A percentile compares a stretch with the other conserved stretches of the same genome.
These are phyloP conservation scores for Epinephelus lanceolatus DNA, from an alignment of 2,113 vertebrate genomes.

Conservation along the genomic window DNA sequence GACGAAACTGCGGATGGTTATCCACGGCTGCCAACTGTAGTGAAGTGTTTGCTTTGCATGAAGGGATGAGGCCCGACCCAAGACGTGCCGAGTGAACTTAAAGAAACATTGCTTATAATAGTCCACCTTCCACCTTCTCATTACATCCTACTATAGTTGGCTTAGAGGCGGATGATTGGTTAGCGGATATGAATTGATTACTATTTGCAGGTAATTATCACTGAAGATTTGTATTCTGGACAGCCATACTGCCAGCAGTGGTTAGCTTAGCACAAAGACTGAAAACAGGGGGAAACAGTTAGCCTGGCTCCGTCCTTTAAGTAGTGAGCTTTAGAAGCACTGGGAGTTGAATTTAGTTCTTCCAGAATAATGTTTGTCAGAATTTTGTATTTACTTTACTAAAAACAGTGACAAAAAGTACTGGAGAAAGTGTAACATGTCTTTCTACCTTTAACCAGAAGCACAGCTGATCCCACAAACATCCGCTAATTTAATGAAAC, in stretches of 20 bases:
- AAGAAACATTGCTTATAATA: too few species aligned
- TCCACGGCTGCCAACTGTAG: too few species aligned
- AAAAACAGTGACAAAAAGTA: neutral
- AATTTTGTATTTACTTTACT: neutral
- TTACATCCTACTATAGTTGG: too few species aligned
- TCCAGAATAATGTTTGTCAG: neutral
- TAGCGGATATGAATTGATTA: too few species aligned
- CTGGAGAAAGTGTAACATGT: neutral
- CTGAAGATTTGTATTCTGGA: too few species aligned
- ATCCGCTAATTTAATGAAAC: neutral
- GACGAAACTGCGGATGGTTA: too few species aligned
- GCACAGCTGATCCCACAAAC: neutral
- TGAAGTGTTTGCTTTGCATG: too few species aligned
- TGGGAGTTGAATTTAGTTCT: neutral
- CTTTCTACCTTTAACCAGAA: neutral
- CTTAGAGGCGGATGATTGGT: too few species aligned
- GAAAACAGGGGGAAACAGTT: neutral
- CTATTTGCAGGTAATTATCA: too few species aligned
- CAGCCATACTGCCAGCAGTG: neutral
- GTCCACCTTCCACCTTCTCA: too few species aligned
- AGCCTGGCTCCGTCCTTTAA: neutral
- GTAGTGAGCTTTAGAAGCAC: neutral
- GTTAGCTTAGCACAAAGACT: conserved; percentile 7
- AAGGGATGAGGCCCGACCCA: too few species aligned
- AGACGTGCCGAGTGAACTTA: too few species aligned